These are phyloP conservation scores for Myiopsitta monachus DNA, from an alignment of 2,113 vertebrate species.

Conservation along the genomic window DNA sequence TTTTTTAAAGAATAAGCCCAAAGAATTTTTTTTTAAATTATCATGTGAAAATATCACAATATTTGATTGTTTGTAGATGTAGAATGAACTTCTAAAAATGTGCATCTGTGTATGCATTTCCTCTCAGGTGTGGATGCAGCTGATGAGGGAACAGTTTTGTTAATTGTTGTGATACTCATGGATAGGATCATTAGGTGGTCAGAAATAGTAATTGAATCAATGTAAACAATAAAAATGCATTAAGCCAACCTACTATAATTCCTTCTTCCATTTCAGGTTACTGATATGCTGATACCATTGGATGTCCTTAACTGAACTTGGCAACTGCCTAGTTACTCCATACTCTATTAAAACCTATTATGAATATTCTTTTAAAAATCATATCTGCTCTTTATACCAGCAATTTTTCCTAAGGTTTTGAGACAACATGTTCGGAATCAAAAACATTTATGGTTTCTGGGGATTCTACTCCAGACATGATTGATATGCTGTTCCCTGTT, in stretches of 20 bases:
- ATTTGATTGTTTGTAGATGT: background rate
- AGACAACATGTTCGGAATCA: background rate
- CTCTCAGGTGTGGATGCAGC: background rate
- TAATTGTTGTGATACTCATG: background rate
- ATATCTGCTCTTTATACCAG: background rate
- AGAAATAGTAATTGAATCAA: constrained; percentile 19
- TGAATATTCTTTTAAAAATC: background rate
- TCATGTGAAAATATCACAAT: background rate
- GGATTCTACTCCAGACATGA: background rate
- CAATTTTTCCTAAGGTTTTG: background rate
- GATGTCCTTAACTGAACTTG: constrained; percentile 30
- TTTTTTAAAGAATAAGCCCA: background rate
- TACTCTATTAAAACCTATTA: background rate
- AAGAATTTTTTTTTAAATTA: background rate
- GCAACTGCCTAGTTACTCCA: background rate
- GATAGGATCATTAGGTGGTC: background rate
- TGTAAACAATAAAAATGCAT: constrained; percentile 19
- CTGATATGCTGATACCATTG: background rate
- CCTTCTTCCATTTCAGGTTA: background rate
- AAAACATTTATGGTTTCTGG: background rate
- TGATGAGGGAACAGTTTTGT: background rate
- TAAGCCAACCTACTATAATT: background rate
- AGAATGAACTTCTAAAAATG: background rate
- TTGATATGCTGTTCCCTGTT: background rate
- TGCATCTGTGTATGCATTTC: background rate